These are phyloP conservation scores for Nyctalus aviator DNA, from an alignment of 2,797 vertebrate species.

Conservation along the genomic window DNA sequence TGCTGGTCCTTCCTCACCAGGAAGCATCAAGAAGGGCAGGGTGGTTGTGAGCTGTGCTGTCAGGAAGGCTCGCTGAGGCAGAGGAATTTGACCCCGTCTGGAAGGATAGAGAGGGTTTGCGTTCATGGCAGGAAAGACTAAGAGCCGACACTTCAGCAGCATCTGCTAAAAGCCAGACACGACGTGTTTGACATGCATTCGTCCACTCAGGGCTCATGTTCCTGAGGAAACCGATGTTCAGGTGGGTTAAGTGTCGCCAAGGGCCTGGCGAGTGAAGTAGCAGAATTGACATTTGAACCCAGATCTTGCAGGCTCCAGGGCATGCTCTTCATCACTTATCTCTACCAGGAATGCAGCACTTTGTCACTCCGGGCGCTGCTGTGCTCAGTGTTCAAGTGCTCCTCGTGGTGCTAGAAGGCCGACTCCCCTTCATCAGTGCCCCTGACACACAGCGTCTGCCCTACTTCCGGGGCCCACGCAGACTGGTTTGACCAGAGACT, in stretches of 20 bases:
- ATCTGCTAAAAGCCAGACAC: neutral
- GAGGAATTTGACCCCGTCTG: neutral
- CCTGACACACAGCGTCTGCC: rapidly evolving
- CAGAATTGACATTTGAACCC: neutral
- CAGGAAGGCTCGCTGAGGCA: rapidly evolving
- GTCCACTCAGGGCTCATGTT: neutral
- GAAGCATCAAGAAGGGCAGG: neutral
- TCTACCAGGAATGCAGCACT: neutral
- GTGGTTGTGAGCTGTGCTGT: neutral
- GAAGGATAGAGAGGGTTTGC: neutral
- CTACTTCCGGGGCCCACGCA: neutral
- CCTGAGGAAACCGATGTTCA: neutral
- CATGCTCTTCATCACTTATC: neutral
- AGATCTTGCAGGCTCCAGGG: neutral
- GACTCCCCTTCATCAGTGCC: neutral
- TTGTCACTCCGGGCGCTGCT: neutral
- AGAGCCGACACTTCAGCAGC: neutral
- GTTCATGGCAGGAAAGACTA: neutral
- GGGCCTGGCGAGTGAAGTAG: neutral
- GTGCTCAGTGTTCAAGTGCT: neutral
- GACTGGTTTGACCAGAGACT: neutral
- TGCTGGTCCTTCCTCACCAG: neutral
- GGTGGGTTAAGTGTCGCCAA: neutral
- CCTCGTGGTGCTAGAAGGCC: neutral
- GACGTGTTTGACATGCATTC: neutral